A percentile compares a stretch with the other conserved stretches of the same genome.
These are phyloP conservation scores for Prinia subflava DNA, from an alignment of 2,113 vertebrate genomes.

Conservation along the genomic window DNA sequence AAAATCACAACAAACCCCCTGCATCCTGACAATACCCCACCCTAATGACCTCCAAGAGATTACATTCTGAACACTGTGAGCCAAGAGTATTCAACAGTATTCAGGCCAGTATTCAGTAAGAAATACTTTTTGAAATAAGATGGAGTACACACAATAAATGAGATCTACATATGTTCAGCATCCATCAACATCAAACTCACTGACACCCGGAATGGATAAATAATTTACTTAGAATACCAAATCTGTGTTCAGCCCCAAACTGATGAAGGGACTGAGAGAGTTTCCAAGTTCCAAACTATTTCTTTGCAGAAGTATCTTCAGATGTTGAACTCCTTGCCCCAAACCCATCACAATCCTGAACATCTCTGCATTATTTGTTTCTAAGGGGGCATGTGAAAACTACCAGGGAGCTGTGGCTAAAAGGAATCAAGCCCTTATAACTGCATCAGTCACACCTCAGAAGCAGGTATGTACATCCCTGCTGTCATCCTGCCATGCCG, in stretches of 20 bases:
- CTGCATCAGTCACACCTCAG: background rate
- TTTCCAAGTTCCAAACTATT: accelerated
- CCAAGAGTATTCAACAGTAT: no score
- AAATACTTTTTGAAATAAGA: background rate
- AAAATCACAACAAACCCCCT: background rate
- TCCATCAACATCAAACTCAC: background rate
- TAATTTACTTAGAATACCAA: background rate
- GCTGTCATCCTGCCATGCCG: background rate
- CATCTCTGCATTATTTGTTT: background rate
- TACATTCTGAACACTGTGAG: background rate
- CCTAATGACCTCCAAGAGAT: background rate
- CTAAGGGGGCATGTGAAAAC: background rate
- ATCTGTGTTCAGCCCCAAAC: background rate
- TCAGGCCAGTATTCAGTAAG: background rate
- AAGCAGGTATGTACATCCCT: background rate
- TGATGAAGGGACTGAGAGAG: background rate
- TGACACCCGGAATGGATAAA: background rate
- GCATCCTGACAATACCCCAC: background rate
- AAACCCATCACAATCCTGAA: background rate
- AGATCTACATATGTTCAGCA: background rate
- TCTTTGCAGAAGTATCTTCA: background rate
- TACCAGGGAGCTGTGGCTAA: background rate
- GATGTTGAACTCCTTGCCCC: background rate
- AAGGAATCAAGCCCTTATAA: background rate
- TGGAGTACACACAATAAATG: background rate